Evolutionary conservation across 2,113 vertebrate species (phyloP), one percentile per base, ranked within the genome.

Genomic region (Gymnobelideus leadbeateri): DNA sequence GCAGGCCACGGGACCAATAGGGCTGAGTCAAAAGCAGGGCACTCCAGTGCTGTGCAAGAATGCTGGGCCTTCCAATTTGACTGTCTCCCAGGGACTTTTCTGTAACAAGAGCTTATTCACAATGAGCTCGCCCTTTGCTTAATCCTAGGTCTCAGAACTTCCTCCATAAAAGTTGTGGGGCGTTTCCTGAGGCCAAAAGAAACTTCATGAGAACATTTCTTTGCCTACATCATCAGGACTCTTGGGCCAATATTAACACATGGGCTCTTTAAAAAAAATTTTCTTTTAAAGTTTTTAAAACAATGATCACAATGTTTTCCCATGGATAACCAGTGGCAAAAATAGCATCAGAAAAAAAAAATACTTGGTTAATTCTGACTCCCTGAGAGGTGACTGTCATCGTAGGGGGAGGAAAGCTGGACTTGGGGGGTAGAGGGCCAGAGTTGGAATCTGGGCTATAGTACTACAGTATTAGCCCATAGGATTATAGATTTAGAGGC

Each of bases 141-240:
- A 51, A 95, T 96, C n/a, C 96, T 77, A 52, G 25, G 55, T 91
- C 94, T 46, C 95, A 52, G 68, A 96, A 92, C 3, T 31, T 89
- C 57, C 95, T 53, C 52, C 26, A 24, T 89, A 94, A 55, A 93
- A 95, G 8, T 89, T 21, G 28, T 94, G 49, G 96, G 54, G 23
- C n/a, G 3, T 26, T 95, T 47, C 89, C n/a, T 51, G 26, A 91
- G 91, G 8, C 91, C 49, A 92, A 7, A n/a, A 94, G 46, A n/a
- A 89, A 92, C 93, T 93, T 95, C 31, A 89, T 31, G 28, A 46
- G 8, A 90, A 16, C 68, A 84, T 93, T 43, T 92, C 37, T 94
- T 94, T 47, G 47, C 68, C 10, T 94, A 94, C 90, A 31, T 37
- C 24, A 0, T 0, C 89, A 16, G 43, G 92, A 90, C 54, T n/a